Conservation (phyloP, 53 echinoderm and acorn worm species). For the Henricia sp. region DNA sequence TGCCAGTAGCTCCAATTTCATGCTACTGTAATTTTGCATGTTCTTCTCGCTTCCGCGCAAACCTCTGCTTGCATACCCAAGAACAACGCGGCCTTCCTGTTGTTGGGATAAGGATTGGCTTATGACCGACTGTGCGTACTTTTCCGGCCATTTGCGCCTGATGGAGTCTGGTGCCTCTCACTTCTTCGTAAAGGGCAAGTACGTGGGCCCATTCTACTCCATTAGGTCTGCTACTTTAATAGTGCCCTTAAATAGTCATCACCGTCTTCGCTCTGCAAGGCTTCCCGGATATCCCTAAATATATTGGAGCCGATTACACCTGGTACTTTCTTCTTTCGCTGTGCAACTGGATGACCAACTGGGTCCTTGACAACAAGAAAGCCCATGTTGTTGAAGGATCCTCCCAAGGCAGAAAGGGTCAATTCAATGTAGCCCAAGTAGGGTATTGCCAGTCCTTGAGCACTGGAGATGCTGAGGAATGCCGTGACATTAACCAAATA, state of each 20-base stretch:
- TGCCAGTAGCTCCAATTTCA: no score
- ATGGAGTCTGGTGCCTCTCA: background rate
- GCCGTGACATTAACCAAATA: conserved; percentile 54
- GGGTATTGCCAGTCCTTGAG: conserved; percentile 65
- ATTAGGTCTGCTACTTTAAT: background rate
- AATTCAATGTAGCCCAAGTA: conserved; percentile 77
- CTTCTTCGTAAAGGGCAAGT: conserved; percentile 60
- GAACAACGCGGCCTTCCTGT: no score
- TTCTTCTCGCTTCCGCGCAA: no score
- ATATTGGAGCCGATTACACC: conserved; percentile 79
- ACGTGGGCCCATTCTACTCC: conserved; percentile 49
- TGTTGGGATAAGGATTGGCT: no score
- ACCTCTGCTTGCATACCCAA: no score
- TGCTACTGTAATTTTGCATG: no score
- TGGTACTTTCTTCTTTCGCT: conserved; percentile 61
- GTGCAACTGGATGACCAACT: conserved; percentile 22
- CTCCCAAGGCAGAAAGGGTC: conserved; percentile 55
- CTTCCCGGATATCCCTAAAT: conserved; percentile 57
- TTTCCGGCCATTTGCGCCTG: background rate
- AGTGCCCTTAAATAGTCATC: background rate
- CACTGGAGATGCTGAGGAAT: conserved; percentile 57
- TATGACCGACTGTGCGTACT: conserved; percentile 35
- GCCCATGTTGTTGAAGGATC: conserved; percentile 59
- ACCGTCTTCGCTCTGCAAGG: background rate
- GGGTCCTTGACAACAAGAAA: conserved; percentile 79